Evolutionary conservation across 2,888 invertebrate genomes (phyloP), one percentile per base, ranked within the genome.

Genomic region (Drosophila borealis): DNA sequence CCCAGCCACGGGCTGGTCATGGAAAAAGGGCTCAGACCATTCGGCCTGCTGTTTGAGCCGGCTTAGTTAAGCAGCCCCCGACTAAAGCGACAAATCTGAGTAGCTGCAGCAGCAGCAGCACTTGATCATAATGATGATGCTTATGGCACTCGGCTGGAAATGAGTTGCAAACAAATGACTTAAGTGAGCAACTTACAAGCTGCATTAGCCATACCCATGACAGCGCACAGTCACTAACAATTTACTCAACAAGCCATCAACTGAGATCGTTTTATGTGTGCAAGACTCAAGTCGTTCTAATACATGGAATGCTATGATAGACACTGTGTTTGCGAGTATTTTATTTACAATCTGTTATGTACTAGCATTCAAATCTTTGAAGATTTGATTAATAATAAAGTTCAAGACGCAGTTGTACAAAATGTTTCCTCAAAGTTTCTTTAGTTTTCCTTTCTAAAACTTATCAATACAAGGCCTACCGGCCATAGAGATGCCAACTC

Each of bases 151-250:
- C 65, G 33, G 10, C 66, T 51, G 48, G 41, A 66, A 73, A 51
- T 41, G 60, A 56, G 65, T 41, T 48, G 53, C 59, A 62, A 75
- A 65, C 73, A 76, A 80, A 80, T 76, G 82, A 80, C 81, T 81
- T 80, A 76, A 78, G 80, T 78, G 74, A 78, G 75, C 64, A 81
- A 81, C 80, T 78, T 59, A 45, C 56, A 45, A 49, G 33, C 25
- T 42, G 34, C 9, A 54, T 57, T 64, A 19, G 41, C 54, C 66
- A 49, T 25, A 19, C 49, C 36, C 51, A 17, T 48, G 29, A 21
- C 49, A 49, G 19, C 14, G 21, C 19, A 33, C 11, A 34, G 46
- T 66, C 62, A 42, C 41, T 41, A 53, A 17, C 65, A 41, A 57
- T 51, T 66, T 59, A 17, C 9, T 17, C 46, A 51, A 41, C 34